Evolutionary conservation across 2,888 invertebrate genomes (phyloP).

Genomic region (Eristalinus aeneus): DNA sequence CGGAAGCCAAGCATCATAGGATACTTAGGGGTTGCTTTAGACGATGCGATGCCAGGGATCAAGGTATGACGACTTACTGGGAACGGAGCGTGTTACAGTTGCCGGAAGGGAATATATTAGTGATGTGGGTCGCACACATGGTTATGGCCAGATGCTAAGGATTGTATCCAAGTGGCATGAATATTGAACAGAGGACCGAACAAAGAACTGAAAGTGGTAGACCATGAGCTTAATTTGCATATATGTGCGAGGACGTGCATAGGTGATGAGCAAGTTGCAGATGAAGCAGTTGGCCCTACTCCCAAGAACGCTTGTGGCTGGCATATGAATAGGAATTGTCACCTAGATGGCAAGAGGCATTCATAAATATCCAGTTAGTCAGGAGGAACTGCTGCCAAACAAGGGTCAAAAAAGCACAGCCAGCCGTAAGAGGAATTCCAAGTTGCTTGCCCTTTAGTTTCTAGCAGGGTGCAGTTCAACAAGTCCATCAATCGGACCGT

Average conservation of each 20-base stretch:
- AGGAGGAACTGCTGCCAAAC: no score
- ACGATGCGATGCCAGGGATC: background rate
- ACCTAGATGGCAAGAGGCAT: no score
- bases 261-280: background rate
- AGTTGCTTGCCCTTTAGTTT: no score
- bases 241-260: background rate
- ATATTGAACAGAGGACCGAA: background rate
- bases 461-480: no score
- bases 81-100: no score
- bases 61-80: background rate
- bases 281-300: background rate
- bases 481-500: no score
- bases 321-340: no score
- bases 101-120: no score
- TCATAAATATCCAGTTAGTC: no score
- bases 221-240: background rate
- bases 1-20: background rate
- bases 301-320: background rate
- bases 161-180: background rate
- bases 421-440: no score
- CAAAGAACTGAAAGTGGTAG: constrained; percentile 7
- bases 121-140: no score
- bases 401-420: no score
- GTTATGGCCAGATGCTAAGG: background rate
- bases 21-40: background rate